Base-by-base conservation (phyloP, 2,888 invertebrate genomes). In the Patella caerulea region DNA sequence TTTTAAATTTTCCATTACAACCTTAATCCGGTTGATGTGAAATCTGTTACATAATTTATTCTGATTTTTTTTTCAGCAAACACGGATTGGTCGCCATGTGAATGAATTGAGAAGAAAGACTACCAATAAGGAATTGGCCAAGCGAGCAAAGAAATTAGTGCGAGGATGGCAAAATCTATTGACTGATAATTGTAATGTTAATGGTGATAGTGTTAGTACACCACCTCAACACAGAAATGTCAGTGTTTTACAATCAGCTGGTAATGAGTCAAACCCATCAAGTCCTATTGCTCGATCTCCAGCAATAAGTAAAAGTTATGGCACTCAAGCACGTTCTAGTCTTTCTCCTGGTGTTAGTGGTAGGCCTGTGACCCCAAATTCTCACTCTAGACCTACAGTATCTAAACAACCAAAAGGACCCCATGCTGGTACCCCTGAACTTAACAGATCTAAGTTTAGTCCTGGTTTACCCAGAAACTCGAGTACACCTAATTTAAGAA, bases 121-220 rank as follows among this genome's bases (percentile, higher is more conserved):
- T 70, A 94, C 93, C 79, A 96, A 97, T 92, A 96, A 96, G 85
- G 94, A 94, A 80, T 93, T 98, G 91, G 97, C 97, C 76, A 95
- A 96, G 89, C 94, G 98, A 84, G 96, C 97, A 78, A 98, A 98
- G 93, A 96, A 96, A 90, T 94, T 98, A 91, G 95, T 98, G 78
- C 96, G 97, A 89, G 94, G 95, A 92, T 98, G 98, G 98, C 95
- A 98, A 87, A 95, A 95, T 93, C 94, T 96, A 92, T 95, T 97
- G 54, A 83, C 84, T 75, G 77, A 71, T 4, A 74, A 29, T 53
- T 54, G 52, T 75, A 83, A 79, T 75, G 83, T 85, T 78, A 85
- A 89, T 87, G 90, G 90, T 79, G 90, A 90, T 84, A 85, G 79
- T 82, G 75, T 82, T 78, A 75, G 71, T 24, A 74, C 52, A 19